These are phyloP conservation scores for Sebastes baramenuke DNA, from an alignment of 2,797 vertebrate genomes.

Conservation along the genomic window DNA sequence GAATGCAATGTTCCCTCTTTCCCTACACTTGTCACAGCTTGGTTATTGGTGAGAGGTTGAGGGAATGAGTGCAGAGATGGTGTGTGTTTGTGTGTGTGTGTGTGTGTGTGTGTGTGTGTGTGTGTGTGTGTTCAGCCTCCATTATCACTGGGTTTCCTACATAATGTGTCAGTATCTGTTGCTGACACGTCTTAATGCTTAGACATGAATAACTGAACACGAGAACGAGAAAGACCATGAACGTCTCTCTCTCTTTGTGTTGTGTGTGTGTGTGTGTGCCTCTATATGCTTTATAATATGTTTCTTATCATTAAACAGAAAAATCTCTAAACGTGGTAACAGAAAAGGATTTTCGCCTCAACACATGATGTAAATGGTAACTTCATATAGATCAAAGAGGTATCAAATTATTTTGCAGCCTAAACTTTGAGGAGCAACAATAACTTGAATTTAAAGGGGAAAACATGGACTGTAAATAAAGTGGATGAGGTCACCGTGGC, in stretches of 20 bases:
- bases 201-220: too few species aligned
- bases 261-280: not conserved
- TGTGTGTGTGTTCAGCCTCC: too few species aligned
- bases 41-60: slow-evolving; percentile 42
- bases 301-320: not conserved
- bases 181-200: too few species aligned
- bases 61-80: not conserved
- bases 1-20: slow-evolving; percentile 44
- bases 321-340: not conserved
- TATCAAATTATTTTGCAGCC: not conserved
- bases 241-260: not conserved
- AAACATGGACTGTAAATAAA: too few species aligned
- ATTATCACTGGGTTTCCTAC: too few species aligned
- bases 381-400: not conserved
- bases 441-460: not conserved
- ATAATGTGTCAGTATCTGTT: too few species aligned
- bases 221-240: not conserved
- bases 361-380: not conserved
- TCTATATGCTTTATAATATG: not conserved
- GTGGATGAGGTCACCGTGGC: too few species aligned
- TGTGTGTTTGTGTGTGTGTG: slow-evolving; percentile 10
- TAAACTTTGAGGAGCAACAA: not conserved
- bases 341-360: not conserved
- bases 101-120: not conserved
- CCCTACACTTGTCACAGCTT: slow-evolving; percentile 41